phyloP scores from a whole-genome alignment of 2,797 vertebrate genomes.

The Xenopus petersii region DNA sequence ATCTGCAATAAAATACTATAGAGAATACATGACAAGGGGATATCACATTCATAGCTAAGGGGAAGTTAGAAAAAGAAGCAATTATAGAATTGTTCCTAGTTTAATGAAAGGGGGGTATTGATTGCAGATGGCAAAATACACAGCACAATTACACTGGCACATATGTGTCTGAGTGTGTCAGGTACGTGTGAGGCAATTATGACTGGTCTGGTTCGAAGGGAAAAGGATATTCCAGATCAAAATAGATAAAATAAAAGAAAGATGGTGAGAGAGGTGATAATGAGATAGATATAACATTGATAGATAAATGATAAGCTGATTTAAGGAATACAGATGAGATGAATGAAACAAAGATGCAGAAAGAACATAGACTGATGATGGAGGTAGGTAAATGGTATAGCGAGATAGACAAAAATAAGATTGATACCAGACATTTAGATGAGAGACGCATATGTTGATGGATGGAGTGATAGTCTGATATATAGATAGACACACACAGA shows the following conservation, averaged over 20 bases:
- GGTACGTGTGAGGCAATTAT: neutral
- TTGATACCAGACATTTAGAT: too few relatives aligned
- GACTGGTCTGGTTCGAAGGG: neutral
- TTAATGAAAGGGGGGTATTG: neutral
- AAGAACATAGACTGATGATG: neutral
- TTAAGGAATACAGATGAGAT: too few relatives aligned
- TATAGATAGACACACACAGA: neutral
- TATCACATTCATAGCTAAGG: neutral
- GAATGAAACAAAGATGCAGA: neutral
- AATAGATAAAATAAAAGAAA: too few relatives aligned
- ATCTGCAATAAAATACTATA: slow-evolving; percentile 32
- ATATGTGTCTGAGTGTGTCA: neutral
- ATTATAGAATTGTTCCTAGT: slow-evolving; percentile 1
- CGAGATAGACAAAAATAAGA: too few relatives aligned
- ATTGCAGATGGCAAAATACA: neutral
- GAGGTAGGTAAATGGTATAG: too few relatives aligned
- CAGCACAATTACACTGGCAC: too few relatives aligned
- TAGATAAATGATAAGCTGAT: too few relatives aligned
- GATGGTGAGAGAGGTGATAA: too few relatives aligned
- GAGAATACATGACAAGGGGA: slow-evolving; percentile 16
- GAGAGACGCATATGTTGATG: too few relatives aligned
- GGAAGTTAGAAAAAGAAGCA: neutral
- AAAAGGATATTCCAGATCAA: too few relatives aligned
- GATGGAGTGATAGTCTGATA: neutral
- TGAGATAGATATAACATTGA: too few relatives aligned